phyloP scores from a whole-genome alignment of 1,140 invertebrate genomes.

The Ptiloglossa arizonensis region DNA sequence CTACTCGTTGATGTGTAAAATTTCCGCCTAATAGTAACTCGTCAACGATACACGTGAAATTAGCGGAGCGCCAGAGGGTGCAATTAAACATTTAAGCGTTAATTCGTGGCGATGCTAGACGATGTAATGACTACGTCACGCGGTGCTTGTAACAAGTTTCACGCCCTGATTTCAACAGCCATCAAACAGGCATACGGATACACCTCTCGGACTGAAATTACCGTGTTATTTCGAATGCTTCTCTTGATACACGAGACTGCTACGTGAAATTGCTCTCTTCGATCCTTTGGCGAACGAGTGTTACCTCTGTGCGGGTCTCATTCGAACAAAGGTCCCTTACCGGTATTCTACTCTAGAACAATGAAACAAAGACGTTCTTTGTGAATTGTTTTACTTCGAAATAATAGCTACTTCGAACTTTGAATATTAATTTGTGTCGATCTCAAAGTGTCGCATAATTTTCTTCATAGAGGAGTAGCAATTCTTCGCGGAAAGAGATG shows the following conservation, averaged over 20 bases:
- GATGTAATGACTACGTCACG: slow-evolving; percentile 11
- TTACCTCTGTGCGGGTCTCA: not conserved
- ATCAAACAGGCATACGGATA: not conserved
- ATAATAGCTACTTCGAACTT: too few relatives aligned
- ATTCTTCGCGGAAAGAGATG: too few relatives aligned
- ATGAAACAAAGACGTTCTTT: too few relatives aligned
- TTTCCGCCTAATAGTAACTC: not conserved
- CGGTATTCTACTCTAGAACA: too few relatives aligned
- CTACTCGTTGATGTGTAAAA: not conserved
- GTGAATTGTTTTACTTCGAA: too few relatives aligned
- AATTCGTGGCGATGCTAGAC: not conserved
- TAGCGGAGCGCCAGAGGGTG: not conserved
- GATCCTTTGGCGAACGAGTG: not conserved
- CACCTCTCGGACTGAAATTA: not conserved
- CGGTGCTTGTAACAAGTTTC: not conserved
- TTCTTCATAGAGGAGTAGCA: too few relatives aligned
- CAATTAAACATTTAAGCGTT: slow-evolving; percentile 37
- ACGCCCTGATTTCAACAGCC: not conserved
- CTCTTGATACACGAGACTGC: not conserved
- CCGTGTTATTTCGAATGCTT: not conserved
- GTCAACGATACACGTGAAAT: slow-evolving; percentile 16
- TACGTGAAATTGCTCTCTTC: not conserved
- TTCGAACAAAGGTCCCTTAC: too few relatives aligned
- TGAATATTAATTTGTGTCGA: too few relatives aligned
- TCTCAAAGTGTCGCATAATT: too few relatives aligned